Evolutionary conservation across 2,888 invertebrate species (phyloP).

Genomic region (Brenthis hecate): DNA sequence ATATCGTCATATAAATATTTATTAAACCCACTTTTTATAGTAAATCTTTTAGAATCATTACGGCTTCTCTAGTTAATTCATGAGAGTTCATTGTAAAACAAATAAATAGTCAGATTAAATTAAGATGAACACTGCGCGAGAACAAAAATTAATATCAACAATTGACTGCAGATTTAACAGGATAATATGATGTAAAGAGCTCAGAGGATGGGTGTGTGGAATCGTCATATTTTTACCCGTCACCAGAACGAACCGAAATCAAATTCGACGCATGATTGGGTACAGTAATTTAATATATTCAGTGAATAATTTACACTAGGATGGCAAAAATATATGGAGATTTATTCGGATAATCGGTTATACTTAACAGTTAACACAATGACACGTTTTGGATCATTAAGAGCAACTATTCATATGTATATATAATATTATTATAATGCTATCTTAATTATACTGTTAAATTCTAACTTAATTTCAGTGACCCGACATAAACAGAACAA

Average conservation of each 20-base stretch:
- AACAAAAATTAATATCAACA: slow-evolving; percentile 14
- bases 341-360: slow-evolving; percentile 10
- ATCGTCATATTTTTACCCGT: slow-evolving; percentile 36
- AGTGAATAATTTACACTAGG: slow-evolving; percentile 26
- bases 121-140: background rate
- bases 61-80: too few relatives aligned
- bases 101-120: background rate
- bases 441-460: slow-evolving; percentile 13
- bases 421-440: background rate
- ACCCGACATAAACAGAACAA: slow-evolving; percentile 37
- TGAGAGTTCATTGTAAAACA: background rate
- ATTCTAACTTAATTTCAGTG: slow-evolving; percentile 29
- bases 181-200: slow-evolving; percentile 21
- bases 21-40: too few relatives aligned
- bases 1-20: too few relatives aligned
- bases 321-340: slow-evolving; percentile 16
- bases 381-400: background rate
- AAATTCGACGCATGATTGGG: slow-evolving; percentile 35
- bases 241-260: slow-evolving; percentile 33
- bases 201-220: slow-evolving; percentile 42
- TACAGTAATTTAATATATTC: slow-evolving; percentile 37
- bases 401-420: background rate
- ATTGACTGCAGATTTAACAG: slow-evolving; percentile 11
- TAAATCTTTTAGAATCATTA: too few relatives aligned
- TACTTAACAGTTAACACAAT: background rate